Percentiles rank a stretch among this genome's conserved stretches.
Conservation (phyloP, 2,797 vertebrate genomes). For the Garrulus glandarius region DNA sequence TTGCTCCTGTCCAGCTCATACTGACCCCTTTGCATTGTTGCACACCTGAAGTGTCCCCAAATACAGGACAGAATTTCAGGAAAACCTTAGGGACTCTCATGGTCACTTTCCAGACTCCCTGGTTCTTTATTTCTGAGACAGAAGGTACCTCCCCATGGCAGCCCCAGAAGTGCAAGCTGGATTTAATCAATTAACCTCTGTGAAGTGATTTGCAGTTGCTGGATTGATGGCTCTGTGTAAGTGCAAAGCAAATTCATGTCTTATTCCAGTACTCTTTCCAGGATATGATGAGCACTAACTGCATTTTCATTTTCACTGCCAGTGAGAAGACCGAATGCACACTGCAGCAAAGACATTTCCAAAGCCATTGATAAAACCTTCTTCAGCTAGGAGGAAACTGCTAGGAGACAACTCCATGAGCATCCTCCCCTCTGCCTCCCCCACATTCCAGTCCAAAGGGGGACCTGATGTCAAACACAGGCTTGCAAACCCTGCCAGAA, state of each 20-base stretch:
- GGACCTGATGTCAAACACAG: background rate
- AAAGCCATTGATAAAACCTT: background rate
- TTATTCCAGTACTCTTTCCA: background rate
- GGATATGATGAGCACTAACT: background rate
- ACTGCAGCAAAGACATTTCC: background rate
- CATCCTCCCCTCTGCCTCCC: background rate
- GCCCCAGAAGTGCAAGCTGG: background rate
- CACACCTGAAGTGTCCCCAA: background rate
- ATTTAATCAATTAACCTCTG: background rate
- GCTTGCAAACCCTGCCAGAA: background rate
- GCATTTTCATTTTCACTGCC: background rate
- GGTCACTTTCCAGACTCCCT: background rate
- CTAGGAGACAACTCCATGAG: background rate
- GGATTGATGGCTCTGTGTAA: background rate
- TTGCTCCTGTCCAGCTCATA: background rate
- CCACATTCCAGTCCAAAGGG: background rate
- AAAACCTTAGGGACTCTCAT: background rate
- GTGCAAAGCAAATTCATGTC: background rate
- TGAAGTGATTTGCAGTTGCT: background rate
- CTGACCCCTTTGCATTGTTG: background rate
- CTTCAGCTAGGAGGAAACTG: background rate
- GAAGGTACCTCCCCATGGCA: background rate
- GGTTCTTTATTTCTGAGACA: background rate
- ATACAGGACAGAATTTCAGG: background rate
- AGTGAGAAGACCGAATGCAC: background rate